Evolutionary conservation across 2,888 invertebrate species (phyloP).

Genomic region (Andrena camellia): DNA sequence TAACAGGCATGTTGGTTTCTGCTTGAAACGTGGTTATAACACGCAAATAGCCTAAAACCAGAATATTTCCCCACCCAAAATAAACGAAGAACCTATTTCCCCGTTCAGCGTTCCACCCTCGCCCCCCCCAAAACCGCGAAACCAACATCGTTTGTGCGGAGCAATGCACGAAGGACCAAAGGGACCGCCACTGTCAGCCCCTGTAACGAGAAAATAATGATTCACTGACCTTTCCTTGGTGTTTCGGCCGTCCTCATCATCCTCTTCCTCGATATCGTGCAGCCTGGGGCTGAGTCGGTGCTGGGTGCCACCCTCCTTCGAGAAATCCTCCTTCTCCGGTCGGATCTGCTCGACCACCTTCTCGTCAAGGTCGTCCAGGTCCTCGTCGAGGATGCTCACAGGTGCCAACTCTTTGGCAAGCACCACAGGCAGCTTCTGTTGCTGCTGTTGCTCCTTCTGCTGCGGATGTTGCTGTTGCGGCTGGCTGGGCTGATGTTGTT

Average conservation of each 20-base stretch:
- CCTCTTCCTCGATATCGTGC: conserved; percentile 94
- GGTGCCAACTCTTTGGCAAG: conserved; percentile 70
- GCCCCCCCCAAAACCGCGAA: not conserved
- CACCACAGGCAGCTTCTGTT: conserved; percentile 63
- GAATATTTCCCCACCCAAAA: not conserved
- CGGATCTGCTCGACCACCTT: conserved; percentile 61
- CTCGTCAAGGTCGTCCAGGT: conserved; percentile 73
- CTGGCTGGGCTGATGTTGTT: conserved; percentile 75
- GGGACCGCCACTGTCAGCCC: not conserved
- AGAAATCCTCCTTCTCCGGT: conserved; percentile 73
- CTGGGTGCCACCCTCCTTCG: conserved; percentile 86
- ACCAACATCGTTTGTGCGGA: not conserved
- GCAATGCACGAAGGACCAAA: not conserved
- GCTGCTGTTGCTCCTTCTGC: conserved; percentile 69
- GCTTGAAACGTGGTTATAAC: no score
- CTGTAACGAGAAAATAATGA: not conserved
- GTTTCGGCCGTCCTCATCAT: conserved; percentile 87
- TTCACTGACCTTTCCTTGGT: conserved; percentile 83
- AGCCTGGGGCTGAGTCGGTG: conserved; percentile 90
- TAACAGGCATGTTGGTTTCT: no score
- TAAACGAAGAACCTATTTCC: not conserved
- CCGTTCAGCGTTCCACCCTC: not conserved
- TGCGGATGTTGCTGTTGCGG: conserved; percentile 70
- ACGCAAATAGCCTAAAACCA: not conserved
- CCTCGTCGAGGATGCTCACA: conserved; percentile 80